Evolutionary conservation across 1,140 invertebrate species (phyloP).

Genomic region (Calliopsis andreniformis): DNA sequence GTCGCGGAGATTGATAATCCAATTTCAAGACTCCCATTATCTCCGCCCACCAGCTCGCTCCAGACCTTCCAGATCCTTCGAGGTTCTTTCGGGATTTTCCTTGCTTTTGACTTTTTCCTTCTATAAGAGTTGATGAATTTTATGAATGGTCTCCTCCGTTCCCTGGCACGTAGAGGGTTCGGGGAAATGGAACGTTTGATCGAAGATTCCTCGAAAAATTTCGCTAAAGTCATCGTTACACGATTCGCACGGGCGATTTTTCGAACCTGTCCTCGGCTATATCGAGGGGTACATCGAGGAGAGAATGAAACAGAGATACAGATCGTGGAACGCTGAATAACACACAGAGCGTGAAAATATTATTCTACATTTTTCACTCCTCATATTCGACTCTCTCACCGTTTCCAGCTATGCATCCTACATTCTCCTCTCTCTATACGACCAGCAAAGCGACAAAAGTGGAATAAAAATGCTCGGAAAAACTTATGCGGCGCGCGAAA

Average conservation of each 20-base stretch:
- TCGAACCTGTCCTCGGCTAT: not conserved
- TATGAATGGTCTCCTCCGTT: slow-evolving; percentile 40
- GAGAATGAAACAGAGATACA: not conserved
- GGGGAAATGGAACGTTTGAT: slow-evolving; percentile 35
- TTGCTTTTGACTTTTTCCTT: slow-evolving; percentile 55
- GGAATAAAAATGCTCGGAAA: not conserved
- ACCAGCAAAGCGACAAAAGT: not conserved
- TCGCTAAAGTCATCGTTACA: slow-evolving; percentile 13
- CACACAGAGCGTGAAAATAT: too few species aligned
- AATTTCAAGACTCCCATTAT: slow-evolving; percentile 69
- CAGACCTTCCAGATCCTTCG: slow-evolving; percentile 54
- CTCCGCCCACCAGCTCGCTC: slow-evolving; percentile 62
- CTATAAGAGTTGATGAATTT: slow-evolving; percentile 53
- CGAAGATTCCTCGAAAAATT: slow-evolving; percentile 10
- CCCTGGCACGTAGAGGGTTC: slow-evolving; percentile 2
- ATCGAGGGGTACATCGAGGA: not conserved
- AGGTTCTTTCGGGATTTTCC: slow-evolving; percentile 52
- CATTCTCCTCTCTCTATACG: not conserved
- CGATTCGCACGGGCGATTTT: not conserved
- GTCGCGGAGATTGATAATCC: slow-evolving; percentile 66
- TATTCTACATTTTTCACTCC: too few species aligned
- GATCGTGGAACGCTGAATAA: too few species aligned
- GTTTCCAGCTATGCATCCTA: too few species aligned
- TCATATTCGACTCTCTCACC: too few species aligned
- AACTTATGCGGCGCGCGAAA: not conserved